These are phyloP conservation scores for Zaprionus capensis DNA, from an alignment of 1,140 invertebrate species.

Conservation along the genomic window DNA sequence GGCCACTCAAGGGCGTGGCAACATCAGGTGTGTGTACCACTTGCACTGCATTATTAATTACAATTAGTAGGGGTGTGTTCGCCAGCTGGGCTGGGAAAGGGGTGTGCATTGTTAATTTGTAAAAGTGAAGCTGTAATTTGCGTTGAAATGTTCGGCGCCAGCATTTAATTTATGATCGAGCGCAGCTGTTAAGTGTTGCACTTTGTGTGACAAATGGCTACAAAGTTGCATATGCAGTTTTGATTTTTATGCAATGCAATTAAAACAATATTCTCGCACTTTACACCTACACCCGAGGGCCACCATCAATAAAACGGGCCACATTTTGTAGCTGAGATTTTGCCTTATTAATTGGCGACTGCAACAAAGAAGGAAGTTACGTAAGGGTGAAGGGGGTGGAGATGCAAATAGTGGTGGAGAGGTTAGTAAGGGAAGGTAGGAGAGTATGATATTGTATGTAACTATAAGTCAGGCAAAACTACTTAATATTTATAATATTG, in stretches of 20 bases:
- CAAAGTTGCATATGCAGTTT: conserved; percentile 64
- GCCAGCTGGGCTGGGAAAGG: background rate
- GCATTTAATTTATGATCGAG: conserved; percentile 67
- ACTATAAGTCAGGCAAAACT: too few species aligned
- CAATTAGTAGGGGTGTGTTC: conserved; percentile 57
- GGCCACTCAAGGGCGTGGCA: conserved; percentile 46
- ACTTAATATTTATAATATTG: too few species aligned
- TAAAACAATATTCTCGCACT: conserved; percentile 50
- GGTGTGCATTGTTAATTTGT: conserved; percentile 68
- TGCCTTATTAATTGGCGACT: background rate
- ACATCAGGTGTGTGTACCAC: conserved; percentile 55
- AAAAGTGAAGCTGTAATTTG: conserved; percentile 67
- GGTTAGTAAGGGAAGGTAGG: too few species aligned
- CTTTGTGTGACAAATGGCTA: conserved; percentile 75
- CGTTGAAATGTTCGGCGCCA: conserved; percentile 58
- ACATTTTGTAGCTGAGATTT: background rate
- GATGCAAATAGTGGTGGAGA: background rate
- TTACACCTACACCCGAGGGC: background rate
- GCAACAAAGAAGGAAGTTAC: conserved; percentile 19
- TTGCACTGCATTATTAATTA: conserved; percentile 72
- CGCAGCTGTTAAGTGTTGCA: conserved; percentile 75
- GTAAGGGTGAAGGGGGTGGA: background rate
- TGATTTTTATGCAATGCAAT: conserved; percentile 67
- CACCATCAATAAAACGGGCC: conserved; percentile 17
- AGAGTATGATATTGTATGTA: too few species aligned